Conservation (phyloP, 2,113 vertebrate species). For the Pterocles burchelli region DNA sequence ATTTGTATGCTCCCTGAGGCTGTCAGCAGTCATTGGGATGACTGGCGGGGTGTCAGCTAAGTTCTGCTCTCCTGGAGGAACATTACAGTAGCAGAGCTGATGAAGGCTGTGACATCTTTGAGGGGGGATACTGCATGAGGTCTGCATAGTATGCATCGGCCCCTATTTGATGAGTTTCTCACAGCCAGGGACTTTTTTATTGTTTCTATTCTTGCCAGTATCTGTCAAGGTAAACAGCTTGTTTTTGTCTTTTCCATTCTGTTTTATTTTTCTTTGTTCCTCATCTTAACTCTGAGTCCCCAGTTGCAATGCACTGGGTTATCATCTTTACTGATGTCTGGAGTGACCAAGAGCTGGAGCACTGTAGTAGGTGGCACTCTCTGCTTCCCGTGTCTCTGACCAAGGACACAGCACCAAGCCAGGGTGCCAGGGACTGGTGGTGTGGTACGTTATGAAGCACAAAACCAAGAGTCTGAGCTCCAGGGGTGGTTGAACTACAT, state of each 20-base stretch:
- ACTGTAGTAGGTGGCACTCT: not conserved
- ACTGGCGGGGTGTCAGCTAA: slow-evolving; percentile 29
- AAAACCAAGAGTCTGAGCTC: not conserved
- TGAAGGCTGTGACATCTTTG: not conserved
- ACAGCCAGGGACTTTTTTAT: not conserved
- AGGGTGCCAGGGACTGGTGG: not conserved
- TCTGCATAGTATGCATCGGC: not conserved
- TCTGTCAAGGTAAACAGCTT: not conserved
- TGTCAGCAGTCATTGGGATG: slow-evolving; percentile 4
- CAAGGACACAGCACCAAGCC: not conserved
- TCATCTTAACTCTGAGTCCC: not conserved
- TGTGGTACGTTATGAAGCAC: not conserved
- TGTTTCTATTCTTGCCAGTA: slow-evolving; percentile 13
- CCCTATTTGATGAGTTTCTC: not conserved
- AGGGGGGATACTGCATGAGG: slow-evolving; percentile 1
- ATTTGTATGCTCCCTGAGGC: not conserved
- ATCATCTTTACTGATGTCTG: not conserved
- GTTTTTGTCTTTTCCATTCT: not conserved
- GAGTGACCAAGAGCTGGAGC: not conserved
- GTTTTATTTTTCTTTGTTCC: not conserved
- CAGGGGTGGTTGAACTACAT: not conserved
- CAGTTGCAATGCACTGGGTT: not conserved
- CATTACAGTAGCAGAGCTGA: slow-evolving; percentile 14
- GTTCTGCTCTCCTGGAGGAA: not conserved
- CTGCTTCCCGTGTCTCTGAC: not conserved